Evolutionary conservation across 2,888 invertebrate genomes (phyloP), one percentile per base, ranked within the genome.

Genomic region (Rotaria sp.): DNA sequence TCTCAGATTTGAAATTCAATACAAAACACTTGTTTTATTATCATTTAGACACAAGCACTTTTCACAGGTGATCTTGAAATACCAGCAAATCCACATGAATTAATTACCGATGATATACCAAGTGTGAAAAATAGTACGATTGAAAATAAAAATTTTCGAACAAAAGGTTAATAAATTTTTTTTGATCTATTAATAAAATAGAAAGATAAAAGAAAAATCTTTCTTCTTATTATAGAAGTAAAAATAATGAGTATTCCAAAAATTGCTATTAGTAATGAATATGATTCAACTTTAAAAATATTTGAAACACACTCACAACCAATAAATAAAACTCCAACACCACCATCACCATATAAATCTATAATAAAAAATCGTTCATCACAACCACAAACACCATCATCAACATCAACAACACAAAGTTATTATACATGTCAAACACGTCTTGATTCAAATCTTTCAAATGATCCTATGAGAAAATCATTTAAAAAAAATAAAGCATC

Each of bases 31-130:
- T 35, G 24, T 67, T 67, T 35, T 30, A 18, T 67, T 67, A 26
- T 67, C 2, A 1, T 80, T 74, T 45, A 80, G 80, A 45, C 45
- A 10, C 26, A 45, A 80, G 80, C 45, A 45, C 45, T 80, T 4
- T 45, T 80, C 26, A 80, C 80, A n/a, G 41, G 80, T 15, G 26
- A 80, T n/a, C 2, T 41, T 41, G 80, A 80, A 80, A 15, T 15
- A 26, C 80, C 45, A n/a, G 45, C 80, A 26, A 41, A 80, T 80
- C 80, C 80, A 80, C 80, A 45, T 45, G 80, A 80, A 80, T n/a
- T 45, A 80, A 35, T 67, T 35, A 35, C 35, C 1, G 67, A 67
- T 38, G 67, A 67, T 67, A 8, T 26, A 18, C 2, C 21, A 35
- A 67, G 67, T 35, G 7, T 15, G 15, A 67, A 67, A 67, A 67